phyloP scores from a whole-genome alignment of 2,888 invertebrate genomes.

The Chelonus formosanus region DNA sequence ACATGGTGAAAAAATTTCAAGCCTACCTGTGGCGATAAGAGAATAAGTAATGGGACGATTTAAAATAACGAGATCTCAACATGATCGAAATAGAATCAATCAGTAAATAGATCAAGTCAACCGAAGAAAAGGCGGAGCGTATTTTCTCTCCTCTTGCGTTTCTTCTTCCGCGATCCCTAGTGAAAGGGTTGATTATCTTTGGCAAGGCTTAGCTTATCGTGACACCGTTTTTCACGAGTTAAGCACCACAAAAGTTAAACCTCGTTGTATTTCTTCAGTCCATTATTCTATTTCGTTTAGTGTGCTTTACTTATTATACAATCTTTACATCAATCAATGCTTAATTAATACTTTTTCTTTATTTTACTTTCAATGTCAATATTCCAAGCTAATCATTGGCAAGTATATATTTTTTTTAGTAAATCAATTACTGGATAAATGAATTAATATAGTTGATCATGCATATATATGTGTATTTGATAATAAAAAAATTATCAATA shows the following conservation, averaged over 20 bases:
- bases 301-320: slow-evolving; percentile 36
- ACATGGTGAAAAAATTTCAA: too few relatives aligned
- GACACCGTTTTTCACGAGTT: slow-evolving; percentile 58
- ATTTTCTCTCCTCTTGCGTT: slow-evolving; percentile 44
- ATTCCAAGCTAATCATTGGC: slow-evolving; percentile 25
- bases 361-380: slow-evolving; percentile 28
- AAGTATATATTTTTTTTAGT: slow-evolving; percentile 16
- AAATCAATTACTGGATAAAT: too few relatives aligned
- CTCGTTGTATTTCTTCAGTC: slow-evolving; percentile 40
- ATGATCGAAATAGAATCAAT: slow-evolving; percentile 64
- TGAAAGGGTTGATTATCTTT: slow-evolving; percentile 52
- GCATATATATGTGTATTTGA: neutral
- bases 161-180: slow-evolving; percentile 26
- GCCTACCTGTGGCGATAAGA: too few relatives aligned
- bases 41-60: slow-evolving; percentile 26
- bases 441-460: neutral
- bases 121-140: slow-evolving; percentile 46
- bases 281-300: slow-evolving; percentile 44
- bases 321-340: slow-evolving; percentile 11
- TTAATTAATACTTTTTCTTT: slow-evolving; percentile 6
- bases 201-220: slow-evolving; percentile 62
- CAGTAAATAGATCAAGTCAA: slow-evolving; percentile 63
- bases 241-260: slow-evolving; percentile 30
- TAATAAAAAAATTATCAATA: too few relatives aligned
- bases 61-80: slow-evolving; percentile 56